Evolutionary conservation across 2,888 invertebrate species (phyloP), one percentile per base, ranked within the genome.

Genomic region (Mythimna lalbum): DNA sequence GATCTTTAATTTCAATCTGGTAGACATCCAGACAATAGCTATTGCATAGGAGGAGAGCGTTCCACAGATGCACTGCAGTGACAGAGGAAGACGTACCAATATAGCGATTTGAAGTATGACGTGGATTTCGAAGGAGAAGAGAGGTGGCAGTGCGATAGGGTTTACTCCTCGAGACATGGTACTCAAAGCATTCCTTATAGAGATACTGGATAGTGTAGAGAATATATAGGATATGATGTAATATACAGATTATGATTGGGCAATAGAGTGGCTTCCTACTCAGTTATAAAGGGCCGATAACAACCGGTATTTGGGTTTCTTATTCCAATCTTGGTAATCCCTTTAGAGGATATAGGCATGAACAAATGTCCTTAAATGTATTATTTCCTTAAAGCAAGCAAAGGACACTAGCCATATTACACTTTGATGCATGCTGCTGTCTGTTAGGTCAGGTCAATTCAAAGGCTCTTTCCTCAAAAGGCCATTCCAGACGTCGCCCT

Each of bases 401-500:
- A 74, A 71, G 70, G 53, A 71, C 74, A 36, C 53, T 31, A 27
- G 12, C 53, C 53, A 74, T 74, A 63, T 55, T 74, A 27, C 10
- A 49, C 10, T 1, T 36, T 74, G 64, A 55, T 74, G 21, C 43
- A 73, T 47, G 70, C 19, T 3, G n/a, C 47, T 17, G 27, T 55
- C 53, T 17, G 14, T 27, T 47, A 47, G 53, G 53, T 55, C 36
- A 55, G 64, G 64, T 71, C 55, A 63, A 23, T 14, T 39, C 74
- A 74, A 71, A 71, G 64, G 53, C 27, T 63, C 27, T 23, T 74
- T 36, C 70, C 70, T 55, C 47, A 71, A 74, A 55, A 74, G 74
- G 70, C 64, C 19, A 36, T 39, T 55, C 47, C 52, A 53, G 47
- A 36, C 63, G 21, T 21, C 6, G 52, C 14, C 53, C 27, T 31